phyloP scores from a whole-genome alignment of 1,140 invertebrate species.

The Macrobrachium rosenbergii region DNA sequence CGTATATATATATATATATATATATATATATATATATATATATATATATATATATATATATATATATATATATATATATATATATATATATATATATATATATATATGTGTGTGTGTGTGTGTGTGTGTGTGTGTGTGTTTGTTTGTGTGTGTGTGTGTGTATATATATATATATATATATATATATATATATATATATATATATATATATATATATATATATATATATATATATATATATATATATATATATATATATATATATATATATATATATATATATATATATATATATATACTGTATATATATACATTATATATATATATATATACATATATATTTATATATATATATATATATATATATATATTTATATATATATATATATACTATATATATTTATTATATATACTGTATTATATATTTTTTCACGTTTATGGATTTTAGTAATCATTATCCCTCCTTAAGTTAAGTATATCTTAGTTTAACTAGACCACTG shows the following conservation, averaged over 20 bases:
- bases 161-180: conserved; percentile 17
- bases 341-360: conserved; percentile 6
- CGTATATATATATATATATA: background rate
- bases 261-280: conserved; percentile 17
- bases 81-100: conserved; percentile 5
- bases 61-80: conserved; percentile 14
- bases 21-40: conserved; percentile 10
- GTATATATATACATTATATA: background rate
- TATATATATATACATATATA: conserved; percentile 12
- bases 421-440: background rate
- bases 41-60: conserved; percentile 5
- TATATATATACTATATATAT: background rate
- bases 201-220: conserved; percentile 3
- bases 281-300: conserved; percentile 13
- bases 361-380: conserved; percentile 8
- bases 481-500: no score
- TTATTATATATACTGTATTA: conserved; percentile 1
- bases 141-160: no score
- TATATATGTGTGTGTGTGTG: background rate
- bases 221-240: background rate
- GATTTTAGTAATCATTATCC: no score
- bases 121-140: no score
- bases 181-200: background rate
- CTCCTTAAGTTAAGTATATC: no score
- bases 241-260: background rate